Conservation (phyloP, 1,140 invertebrate genomes). For the Heliconius nattereri region DNA sequence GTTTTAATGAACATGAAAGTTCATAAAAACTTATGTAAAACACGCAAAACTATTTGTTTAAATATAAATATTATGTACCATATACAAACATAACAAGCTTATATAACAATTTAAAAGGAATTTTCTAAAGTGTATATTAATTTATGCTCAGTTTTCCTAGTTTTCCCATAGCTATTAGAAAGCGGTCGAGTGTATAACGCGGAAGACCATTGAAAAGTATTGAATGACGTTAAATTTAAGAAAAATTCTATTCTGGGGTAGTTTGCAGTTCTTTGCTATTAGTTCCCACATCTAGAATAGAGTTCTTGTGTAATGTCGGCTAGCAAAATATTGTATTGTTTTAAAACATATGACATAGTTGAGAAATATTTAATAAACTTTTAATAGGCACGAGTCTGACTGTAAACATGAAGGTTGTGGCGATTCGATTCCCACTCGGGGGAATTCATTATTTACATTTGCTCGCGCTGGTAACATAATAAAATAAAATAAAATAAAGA, state of each 20-base stretch:
- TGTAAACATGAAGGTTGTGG: too few relatives aligned
- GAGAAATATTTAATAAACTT: neutral
- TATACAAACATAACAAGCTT: neutral
- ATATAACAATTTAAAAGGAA: constrained; percentile 1
- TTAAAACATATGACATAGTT: neutral
- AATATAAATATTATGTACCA: neutral
- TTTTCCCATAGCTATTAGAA: constrained; percentile 43
- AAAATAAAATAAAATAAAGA: too few relatives aligned
- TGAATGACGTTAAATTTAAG: constrained; percentile 37
- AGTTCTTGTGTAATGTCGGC: constrained; percentile 19
- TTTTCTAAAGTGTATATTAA: neutral
- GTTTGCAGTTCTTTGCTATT: constrained; percentile 28
- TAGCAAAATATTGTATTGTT: neutral
- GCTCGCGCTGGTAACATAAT: too few relatives aligned
- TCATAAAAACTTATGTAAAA: neutral
- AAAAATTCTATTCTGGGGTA: constrained; percentile 39
- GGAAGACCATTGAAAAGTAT: constrained; percentile 40
- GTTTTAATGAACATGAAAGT: neutral
- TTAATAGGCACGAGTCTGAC: too few relatives aligned
- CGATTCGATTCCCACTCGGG: too few relatives aligned
- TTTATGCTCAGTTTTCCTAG: neutral
- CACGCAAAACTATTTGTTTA: neutral
- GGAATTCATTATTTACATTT: too few relatives aligned
- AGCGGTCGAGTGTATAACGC: constrained; percentile 38
- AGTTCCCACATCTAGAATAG: constrained; percentile 24